Evolutionary conservation across 2,888 invertebrate species (phyloP).

Genomic region (Cantharis nigra): DNA sequence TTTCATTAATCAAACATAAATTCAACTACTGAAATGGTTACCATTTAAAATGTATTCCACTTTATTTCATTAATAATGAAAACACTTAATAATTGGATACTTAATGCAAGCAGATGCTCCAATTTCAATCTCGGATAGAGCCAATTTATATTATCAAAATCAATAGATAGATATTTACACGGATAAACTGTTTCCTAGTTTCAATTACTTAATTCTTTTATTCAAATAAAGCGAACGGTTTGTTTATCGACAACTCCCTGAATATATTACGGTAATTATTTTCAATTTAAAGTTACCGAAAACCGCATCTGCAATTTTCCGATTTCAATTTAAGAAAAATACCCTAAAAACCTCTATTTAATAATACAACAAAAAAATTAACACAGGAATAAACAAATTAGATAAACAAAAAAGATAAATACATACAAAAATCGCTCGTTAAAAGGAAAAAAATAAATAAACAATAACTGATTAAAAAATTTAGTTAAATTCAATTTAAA

Average conservation of each 20-base stretch:
- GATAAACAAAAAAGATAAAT: neutral
- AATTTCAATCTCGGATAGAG: slow-evolving; percentile 1
- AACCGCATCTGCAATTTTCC: neutral
- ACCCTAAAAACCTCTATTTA: too few relatives aligned
- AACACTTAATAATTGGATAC: neutral
- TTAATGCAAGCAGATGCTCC: neutral
- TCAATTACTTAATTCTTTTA: slow-evolving; percentile 25
- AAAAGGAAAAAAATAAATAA: too few relatives aligned
- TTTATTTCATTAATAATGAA: neutral
- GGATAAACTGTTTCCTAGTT: slow-evolving; percentile 23
- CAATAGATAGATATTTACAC: slow-evolving; percentile 20
- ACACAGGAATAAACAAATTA: neutral
- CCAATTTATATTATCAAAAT: neutral
- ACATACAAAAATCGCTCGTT: neutral
- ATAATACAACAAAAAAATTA: neutral
- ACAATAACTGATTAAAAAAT: neutral
- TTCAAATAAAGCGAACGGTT: slow-evolving; percentile 21
- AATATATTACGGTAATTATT: slow-evolving; percentile 7
- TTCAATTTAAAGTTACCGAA: neutral
- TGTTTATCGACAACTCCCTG: slow-evolving; percentile 12
- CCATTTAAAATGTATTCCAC: neutral
- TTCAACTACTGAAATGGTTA: neutral
- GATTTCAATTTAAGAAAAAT: neutral
- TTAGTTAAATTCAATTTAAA: too few relatives aligned
- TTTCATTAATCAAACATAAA: neutral